Conservation (phyloP, 2,888 invertebrate species). For the Nomada ferruginata region DNA sequence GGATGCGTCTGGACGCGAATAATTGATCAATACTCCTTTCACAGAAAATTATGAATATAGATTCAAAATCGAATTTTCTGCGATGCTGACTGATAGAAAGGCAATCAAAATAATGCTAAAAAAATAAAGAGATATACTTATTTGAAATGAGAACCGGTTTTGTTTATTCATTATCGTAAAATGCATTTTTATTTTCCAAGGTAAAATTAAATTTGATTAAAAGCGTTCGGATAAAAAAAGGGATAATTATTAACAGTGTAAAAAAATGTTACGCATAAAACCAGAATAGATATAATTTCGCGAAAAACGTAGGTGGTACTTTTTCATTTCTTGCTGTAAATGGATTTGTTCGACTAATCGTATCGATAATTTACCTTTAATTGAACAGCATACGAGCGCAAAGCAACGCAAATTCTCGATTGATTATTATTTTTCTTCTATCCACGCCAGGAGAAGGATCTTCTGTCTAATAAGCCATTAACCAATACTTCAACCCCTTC, state of each 20-base stretch:
- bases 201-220: too few relatives aligned
- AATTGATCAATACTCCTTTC: conserved; percentile 54
- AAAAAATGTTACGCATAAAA: too few relatives aligned
- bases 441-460: not conserved
- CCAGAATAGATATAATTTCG: too few relatives aligned
- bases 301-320: too few relatives aligned
- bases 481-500: conserved; percentile 6
- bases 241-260: too few relatives aligned
- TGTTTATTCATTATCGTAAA: not conserved
- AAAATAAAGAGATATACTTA: not conserved
- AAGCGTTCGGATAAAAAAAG: too few relatives aligned
- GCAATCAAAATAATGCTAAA: not conserved
- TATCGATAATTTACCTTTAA: conserved; percentile 17
- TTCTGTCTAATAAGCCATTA: conserved; percentile 28
- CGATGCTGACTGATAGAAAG: conserved; percentile 12
- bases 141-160: too few relatives aligned
- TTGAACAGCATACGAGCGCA: not conserved
- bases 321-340: not conserved
- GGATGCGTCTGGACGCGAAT: conserved; percentile 18
- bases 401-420: conserved; percentile 36
- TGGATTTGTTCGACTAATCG: conserved; percentile 22
- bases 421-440: conserved; percentile 38
- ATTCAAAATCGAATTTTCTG: conserved; percentile 6
- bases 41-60: conserved; percentile 25
- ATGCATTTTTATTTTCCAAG: too few relatives aligned